Base-by-base conservation (phyloP, 2,888 invertebrate species). In the Mythimna impura region DNA sequence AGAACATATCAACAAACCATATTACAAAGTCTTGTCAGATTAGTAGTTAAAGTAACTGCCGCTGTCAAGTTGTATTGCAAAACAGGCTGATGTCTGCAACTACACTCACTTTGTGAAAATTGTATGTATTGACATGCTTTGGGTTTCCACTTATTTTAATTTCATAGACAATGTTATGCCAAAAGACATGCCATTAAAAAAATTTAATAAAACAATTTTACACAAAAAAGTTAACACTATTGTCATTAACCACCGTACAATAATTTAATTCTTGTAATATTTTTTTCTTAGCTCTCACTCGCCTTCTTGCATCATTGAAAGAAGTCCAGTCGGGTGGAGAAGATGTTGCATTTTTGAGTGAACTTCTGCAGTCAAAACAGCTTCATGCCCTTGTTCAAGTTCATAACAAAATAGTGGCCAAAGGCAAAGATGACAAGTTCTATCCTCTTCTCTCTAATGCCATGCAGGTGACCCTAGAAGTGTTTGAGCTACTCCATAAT, bases 341-440 rank as follows among this genome's bases (percentile, higher is more conserved):
- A 93, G 99, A 99, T 95, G 97, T 98, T 80, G 98, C 97, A 63
- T 99, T 99, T 91, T 96, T 99, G 17, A 98, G 97, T 93, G 98
- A 98, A 83, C 95, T 99, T 66, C 96, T 99, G 65, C 98, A 98
- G 92, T 98, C 98, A 9, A 98, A 98, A 93, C 98, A 99, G 91
- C 97, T 99, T 2, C 98, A 99, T 94, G 99, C 99, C 50, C 96
- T 99, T 85, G 98, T 99, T 43, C 98, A 98, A 95, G 98, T 99
- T 76, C 99, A 99, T 93, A 98, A 98, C 91, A 98, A 98, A 94
- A 98, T 98, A 87, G 97, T 98, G 75, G 98, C 97, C 87, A 98
- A 98, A 94, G 98, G 98, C 70, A 97, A 98, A 89, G 98, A 98
- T 96, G 98, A 98, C 88, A 98, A 98, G 87, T 97, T 98, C 90